Base-by-base conservation (phyloP, 2,113 vertebrate species). In the Notarius lentiginosus region DNA sequence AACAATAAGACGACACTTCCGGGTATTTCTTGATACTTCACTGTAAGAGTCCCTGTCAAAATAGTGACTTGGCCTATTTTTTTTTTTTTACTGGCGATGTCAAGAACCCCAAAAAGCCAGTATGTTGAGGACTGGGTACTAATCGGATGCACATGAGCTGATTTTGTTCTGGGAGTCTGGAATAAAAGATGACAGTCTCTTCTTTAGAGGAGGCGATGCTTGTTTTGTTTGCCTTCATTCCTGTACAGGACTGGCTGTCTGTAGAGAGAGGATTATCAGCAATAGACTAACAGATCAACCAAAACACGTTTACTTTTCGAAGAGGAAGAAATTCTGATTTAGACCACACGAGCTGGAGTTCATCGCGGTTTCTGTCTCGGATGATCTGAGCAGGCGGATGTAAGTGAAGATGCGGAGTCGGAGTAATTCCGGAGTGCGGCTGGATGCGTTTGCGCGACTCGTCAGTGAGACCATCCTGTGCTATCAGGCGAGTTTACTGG, bases 341-440 rank as follows among this genome's bases (percentile, higher is more conserved):
- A 9, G 4, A 7, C 0, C 17, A 73, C 20, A 15, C 0, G 73
- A 76, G 75, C 5, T 51, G n/a, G 1, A 18, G 5, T 7, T 7
- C 9, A 14, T 27, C 55, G 6, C 12, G 11, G n/a, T 11, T 56
- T 30, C 12, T 6, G 12, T 18, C 18, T 80, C 20, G 51, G 11
- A 79, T 56, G 76, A 79, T 56, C 80, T 12, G 60, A 49, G 79
- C 4, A 14, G 81, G 7, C 15, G 5, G 77, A 12, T 27, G 47
- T 56, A 24, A 68, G 8, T 27, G 34, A 79, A 17, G 58, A 99
- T 99, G 98, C 95, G 97, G 93, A 99, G 98, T 94, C 95, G 98
- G 90, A 99, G 98, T 92, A 99, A 99, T 91, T 99, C 98, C 0
- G 98, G 98, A 66, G 98, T 99, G 86, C 94, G 97, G 51, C 92